Base-by-base conservation (phyloP, 2,113 vertebrate genomes). In the Lophotis ruficrista region DNA sequence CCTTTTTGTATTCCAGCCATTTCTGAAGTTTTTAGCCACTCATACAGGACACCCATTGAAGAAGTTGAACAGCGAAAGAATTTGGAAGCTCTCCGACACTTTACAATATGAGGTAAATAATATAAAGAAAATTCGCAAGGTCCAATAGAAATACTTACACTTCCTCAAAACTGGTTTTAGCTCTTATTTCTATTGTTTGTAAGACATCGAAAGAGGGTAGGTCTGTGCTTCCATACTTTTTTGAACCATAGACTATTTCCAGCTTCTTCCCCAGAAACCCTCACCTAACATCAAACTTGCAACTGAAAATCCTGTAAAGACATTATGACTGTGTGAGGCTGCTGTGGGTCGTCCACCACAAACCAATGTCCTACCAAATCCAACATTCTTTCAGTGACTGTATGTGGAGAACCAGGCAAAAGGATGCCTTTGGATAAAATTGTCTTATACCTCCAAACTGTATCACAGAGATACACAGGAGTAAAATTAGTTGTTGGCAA, bases 31-130 rank as follows among this genome's bases (percentile, higher is more conserved):
- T 75, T 87, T 98, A 89, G 94, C 92, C 76, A 53, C 51, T 54
- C 70, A 95, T 41, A 97, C 96, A 50, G 96, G 97, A 75, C 97
- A 95, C 21, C 45, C 86, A 53, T 2, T 91, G 71, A 96, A 93
- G 43, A 88, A 92, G 31, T 10, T 97, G 62, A 93, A 73, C 62
- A 45, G 71, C 27, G 81, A 83, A 79, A 92, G 75, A 81, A 87
- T 95, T 28, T 93, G 81, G 96, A 97, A 93, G 62, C 82, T 96
- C 76, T 90, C 91, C 64, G 97, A 98, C 72, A 94, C 95, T 65
- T 91, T 97, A 77, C 71, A 94, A 5, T 93, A 94, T 88, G 96
- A 98, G 97, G 97, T 97, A 97, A 94, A 85, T 24, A 83, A 83
- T 15, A 41, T 5, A 73, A 69, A 69, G 43, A 68, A 58, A 80